Evolutionary conservation across 2,888 invertebrate genomes (phyloP), one percentile per base, ranked within the genome.

Genomic region (Netelia virgata): DNA sequence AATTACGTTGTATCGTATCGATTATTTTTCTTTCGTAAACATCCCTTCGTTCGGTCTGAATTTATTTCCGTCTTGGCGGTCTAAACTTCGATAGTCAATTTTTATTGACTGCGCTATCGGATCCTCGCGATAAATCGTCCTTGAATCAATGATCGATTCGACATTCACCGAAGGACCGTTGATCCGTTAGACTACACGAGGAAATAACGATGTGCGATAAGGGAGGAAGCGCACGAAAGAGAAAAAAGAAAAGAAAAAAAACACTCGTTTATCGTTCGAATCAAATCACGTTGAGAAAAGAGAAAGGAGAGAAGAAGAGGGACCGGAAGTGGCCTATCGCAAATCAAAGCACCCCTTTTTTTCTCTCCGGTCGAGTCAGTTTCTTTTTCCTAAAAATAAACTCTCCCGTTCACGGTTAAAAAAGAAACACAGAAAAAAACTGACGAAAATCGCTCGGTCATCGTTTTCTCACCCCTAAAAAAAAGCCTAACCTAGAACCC

Each of bases 201-300:
- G 91, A 91, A 91, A 91, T 90, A 90, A 90, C 89, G 91, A 91
- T 91, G 86, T 73, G 76, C 89, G 91, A 91, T 92, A 90, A 87
- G 86, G 77, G 83, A 87, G 84, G 79, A 82, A 74, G 68, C 36
- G 20, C 50, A 20, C 3, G 55, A 61, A 43, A n/a, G 1, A 16
- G 16, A 61, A 50, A n/a, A n/a, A n/a, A n/a, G n/a, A n/a, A n/a
- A n/a, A n/a, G n/a, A n/a, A n/a, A n/a, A n/a, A n/a, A n/a, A 75
- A 68, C 20, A 18, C 10, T 23, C 28, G 70, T 76, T 87, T 91
- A 91, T 92, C 91, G 86, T 85, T 83, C 83, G 88, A 89, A 92
- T 92, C 90, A 89, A 92, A 93, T 93, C 91, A 90, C 88, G 88
- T 89, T 88, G 88, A 89, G 88, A 88, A 88, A 72, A 64, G 53